phyloP scores from a whole-genome alignment of 2,888 invertebrate species.

The Dicycla oo region DNA sequence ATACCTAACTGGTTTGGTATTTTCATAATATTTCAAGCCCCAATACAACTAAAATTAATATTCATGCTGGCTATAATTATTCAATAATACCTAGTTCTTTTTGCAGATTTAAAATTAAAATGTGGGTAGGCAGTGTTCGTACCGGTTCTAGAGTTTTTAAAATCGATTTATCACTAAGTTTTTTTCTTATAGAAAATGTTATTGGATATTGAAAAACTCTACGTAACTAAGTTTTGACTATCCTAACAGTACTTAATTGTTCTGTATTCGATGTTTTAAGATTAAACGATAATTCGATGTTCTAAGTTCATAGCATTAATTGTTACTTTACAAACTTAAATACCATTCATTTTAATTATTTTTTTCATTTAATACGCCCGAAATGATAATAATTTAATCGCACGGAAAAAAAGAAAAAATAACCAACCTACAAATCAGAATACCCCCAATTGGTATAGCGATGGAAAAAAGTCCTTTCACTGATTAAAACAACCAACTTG shows the following conservation, averaged over 20 bases:
- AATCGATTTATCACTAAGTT: neutral
- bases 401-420: neutral
- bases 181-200: neutral
- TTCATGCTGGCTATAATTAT: neutral
- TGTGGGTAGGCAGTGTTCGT: slow-evolving; percentile 11
- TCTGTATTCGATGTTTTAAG: neutral
- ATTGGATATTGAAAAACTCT: neutral
- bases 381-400: neutral
- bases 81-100: neutral
- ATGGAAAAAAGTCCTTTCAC: neutral
- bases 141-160: slow-evolving; percentile 5
- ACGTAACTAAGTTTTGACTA: neutral
- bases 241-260: neutral
- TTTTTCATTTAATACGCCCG: too few relatives aligned
- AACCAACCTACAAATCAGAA: neutral
- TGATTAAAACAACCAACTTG: slow-evolving; percentile 1
- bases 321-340: neutral
- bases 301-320: neutral
- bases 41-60: slow-evolving; percentile 12
- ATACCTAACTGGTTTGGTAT: slow-evolving; percentile 1
- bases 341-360: neutral
- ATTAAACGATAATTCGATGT: neutral
- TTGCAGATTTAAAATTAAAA: slow-evolving; percentile 2
- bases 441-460: slow-evolving; percentile 13
- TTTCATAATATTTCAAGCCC: neutral